Conservation (phyloP, 2,888 invertebrate species). For the Villa cingulata region DNA sequence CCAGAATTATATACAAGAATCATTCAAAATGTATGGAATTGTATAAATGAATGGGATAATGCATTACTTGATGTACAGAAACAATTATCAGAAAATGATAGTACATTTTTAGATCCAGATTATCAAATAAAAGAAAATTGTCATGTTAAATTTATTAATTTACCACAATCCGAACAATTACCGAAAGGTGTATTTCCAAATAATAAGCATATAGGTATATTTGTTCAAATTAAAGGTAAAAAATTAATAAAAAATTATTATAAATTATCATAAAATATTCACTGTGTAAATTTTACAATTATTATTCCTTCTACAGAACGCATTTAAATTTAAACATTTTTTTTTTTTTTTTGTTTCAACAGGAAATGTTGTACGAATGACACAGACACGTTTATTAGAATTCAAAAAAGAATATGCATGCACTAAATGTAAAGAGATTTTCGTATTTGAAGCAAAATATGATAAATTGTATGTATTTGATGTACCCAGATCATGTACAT, state of each 20-base stretch:
- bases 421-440: conserved; percentile 57
- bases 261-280: not conserved
- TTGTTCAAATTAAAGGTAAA: conserved; percentile 57
- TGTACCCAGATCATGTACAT: conserved; percentile 39
- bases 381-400: conserved; percentile 62
- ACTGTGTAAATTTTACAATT: not conserved
- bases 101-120: conserved; percentile 27
- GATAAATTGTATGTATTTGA: conserved; percentile 39
- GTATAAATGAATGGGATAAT: conserved; percentile 49
- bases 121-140: conserved; percentile 47
- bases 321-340: too few species aligned
- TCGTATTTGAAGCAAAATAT: conserved; percentile 53
- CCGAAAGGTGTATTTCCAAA: conserved; percentile 50
- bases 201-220: conserved; percentile 55
- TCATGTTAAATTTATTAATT: conserved; percentile 49
- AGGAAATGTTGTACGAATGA: conserved; percentile 68
- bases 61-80: conserved; percentile 48
- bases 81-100: conserved; percentile 38
- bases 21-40: conserved; percentile 46
- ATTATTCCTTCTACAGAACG: too few species aligned
- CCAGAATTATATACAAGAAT: conserved; percentile 53
- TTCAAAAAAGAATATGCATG: conserved; percentile 60
- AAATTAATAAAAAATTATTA: not conserved
- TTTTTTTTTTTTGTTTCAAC: conserved; percentile 9
- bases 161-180: conserved; percentile 53